phyloP scores from a whole-genome alignment of 2,797 vertebrate species.

The Gymnocypris eckloni region DNA sequence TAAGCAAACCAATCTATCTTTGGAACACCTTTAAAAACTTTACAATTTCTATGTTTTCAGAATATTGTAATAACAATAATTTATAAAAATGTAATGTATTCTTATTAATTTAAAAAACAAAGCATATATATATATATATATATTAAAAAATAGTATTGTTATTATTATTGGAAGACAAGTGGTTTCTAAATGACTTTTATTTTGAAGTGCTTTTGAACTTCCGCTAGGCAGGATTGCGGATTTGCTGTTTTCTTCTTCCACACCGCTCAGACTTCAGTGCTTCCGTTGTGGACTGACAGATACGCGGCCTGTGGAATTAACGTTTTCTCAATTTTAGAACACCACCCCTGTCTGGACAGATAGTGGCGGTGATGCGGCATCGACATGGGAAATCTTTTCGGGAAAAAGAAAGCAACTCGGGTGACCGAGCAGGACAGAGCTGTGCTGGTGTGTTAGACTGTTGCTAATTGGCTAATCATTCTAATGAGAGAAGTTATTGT shows the following conservation, averaged over 20 bases:
- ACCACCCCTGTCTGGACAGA: conserved; percentile 16
- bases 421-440: conserved; percentile 93
- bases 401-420: conserved; percentile 88
- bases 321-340: conserved; percentile 1
- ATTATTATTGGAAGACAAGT: not conserved
- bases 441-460: conserved; percentile 80
- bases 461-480: conserved; percentile 19
- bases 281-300: conserved; percentile 23
- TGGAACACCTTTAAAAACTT: not conserved
- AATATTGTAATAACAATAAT: not conserved
- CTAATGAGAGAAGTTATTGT: not conserved
- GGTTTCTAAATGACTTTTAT: not conserved
- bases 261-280: not conserved
- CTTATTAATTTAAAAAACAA: no score
- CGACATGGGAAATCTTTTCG: conserved; percentile 90
- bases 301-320: conserved; percentile 1
- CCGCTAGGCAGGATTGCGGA: not conserved
- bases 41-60: not conserved
- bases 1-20: not conserved
- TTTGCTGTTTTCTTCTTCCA: not conserved
- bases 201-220: conserved; percentile 13
- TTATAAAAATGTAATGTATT: not conserved
- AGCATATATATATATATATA: no score
- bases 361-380: conserved; percentile 63
- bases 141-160: not conserved